These are phyloP conservation scores for Leptopilina boulardi DNA, from an alignment of 1,140 invertebrate genomes.

Conservation along the genomic window DNA sequence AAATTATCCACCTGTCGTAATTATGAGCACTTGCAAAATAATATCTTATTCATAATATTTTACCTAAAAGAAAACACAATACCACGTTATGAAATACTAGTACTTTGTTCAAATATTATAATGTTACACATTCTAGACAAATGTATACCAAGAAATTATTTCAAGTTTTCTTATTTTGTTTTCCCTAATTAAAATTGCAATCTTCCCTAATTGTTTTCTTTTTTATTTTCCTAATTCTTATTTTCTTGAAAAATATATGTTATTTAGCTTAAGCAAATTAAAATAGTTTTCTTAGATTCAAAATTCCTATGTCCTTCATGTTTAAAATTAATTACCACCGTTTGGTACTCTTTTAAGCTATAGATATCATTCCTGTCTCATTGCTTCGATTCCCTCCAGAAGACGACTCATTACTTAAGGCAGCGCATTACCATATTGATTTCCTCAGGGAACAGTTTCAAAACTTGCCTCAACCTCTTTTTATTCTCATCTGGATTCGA, in stretches of 20 bases:
- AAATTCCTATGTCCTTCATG: slow-evolving; percentile 59
- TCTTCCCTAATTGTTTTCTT: too few species aligned
- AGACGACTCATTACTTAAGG: slow-evolving; percentile 64
- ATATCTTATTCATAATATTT: neutral
- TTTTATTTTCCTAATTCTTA: too few species aligned
- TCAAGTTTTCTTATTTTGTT: too few species aligned
- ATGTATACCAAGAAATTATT: too few species aligned
- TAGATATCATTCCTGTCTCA: slow-evolving; percentile 41
- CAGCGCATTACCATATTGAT: slow-evolving; percentile 68
- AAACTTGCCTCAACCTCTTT: slow-evolving; percentile 45
- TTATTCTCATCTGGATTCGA: slow-evolving; percentile 13
- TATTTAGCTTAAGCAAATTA: too few species aligned
- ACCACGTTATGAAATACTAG: too few species aligned
- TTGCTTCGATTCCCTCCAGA: slow-evolving; percentile 38
- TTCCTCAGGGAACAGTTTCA: slow-evolving; percentile 63
- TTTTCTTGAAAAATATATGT: too few species aligned
- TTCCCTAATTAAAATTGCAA: too few species aligned
- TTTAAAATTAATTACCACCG: slow-evolving; percentile 61
- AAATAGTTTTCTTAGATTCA: slow-evolving; percentile 33
- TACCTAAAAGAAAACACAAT: neutral
- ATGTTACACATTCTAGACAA: neutral
- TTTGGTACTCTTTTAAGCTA: slow-evolving; percentile 46
- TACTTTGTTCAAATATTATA: too few species aligned
- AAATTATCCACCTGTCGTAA: slow-evolving; percentile 54
- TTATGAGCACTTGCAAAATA: slow-evolving; percentile 30